Base-by-base conservation (phyloP, 2,797 vertebrate genomes). In the Dermochelys coriacea region DNA sequence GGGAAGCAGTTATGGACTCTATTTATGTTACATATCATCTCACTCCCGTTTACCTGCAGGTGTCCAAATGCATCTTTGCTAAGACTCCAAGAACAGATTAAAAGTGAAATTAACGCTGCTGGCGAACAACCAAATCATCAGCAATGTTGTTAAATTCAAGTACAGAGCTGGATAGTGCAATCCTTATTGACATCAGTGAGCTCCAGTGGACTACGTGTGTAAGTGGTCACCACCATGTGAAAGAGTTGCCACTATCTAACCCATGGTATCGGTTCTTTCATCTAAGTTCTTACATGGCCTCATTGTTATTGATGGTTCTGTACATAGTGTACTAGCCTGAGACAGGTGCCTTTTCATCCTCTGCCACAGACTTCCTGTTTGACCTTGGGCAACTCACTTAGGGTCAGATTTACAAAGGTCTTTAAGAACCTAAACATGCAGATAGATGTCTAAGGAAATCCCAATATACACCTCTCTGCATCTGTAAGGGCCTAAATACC, bases 71-170 rank as follows among this genome's bases (percentile, higher is more conserved):
- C 41, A 31, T n/a, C 31, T 61, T 61, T 61, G 27, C 57, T 31
- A 5, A 6, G 29, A 31, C 27, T 29, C 57, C 57, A 59, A 59
- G 27, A 59, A 34, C 59, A 61, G 59, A 34, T 34, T 61, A 34
- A 61, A 61, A 61, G 59, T 27, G 3, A 57, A 29, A 29, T 57
- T 61, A 15, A 61, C 6, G 29, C 31, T 51, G 57, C 29, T 61
- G 64, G 50, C 21, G 10, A n/a, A 1, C 34, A 51, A 2, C 29
- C 3, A 12, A 84, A 31, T 6, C 55, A 87, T 5, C 55, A 85
- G 4, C 4, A 41, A 4, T 1, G 18, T 3, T 71, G 0, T 74
- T 19, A 78, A 47, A 41, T 55, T 55, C 49, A 10, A 10, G 5
- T n/a, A 12, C 21, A 29, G 82, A 3, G 14, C 14, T 6, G 23